These are phyloP conservation scores for Elaphurus davidianus DNA, from an alignment of 2,113 vertebrate species.

Conservation along the genomic window DNA sequence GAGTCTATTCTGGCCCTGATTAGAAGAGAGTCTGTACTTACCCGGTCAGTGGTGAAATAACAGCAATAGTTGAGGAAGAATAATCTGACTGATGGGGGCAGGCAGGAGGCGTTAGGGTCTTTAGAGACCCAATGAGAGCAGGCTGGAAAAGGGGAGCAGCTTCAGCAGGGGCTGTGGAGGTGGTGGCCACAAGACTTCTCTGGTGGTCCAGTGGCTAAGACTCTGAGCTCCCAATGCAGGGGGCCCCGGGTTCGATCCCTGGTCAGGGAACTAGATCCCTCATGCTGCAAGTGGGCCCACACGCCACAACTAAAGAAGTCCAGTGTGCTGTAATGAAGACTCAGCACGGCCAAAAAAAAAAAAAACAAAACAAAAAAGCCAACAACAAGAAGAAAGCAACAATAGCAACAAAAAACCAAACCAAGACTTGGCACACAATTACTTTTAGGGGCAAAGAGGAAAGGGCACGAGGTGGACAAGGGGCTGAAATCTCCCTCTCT, in stretches of 20 bases:
- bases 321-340: background rate
- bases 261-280: background rate
- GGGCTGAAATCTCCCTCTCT: background rate
- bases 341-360: background rate
- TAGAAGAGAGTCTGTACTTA: background rate
- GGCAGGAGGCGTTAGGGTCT: background rate
- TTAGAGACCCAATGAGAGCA: background rate
- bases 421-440: background rate
- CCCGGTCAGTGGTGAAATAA: background rate
- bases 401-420: background rate
- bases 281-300: background rate
- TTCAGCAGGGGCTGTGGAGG: background rate
- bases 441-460: background rate
- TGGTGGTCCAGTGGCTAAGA: background rate
- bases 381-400: background rate
- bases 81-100: background rate
- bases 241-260: background rate
- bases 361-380: background rate
- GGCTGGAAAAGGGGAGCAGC: background rate
- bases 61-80: background rate
- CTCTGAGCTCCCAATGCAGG: background rate
- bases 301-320: background rate
- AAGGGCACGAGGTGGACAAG: background rate
- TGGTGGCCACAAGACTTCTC: background rate
- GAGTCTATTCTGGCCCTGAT: background rate